Conservation (phyloP, 2,113 vertebrate genomes). For the Macrotus californicus region DNA sequence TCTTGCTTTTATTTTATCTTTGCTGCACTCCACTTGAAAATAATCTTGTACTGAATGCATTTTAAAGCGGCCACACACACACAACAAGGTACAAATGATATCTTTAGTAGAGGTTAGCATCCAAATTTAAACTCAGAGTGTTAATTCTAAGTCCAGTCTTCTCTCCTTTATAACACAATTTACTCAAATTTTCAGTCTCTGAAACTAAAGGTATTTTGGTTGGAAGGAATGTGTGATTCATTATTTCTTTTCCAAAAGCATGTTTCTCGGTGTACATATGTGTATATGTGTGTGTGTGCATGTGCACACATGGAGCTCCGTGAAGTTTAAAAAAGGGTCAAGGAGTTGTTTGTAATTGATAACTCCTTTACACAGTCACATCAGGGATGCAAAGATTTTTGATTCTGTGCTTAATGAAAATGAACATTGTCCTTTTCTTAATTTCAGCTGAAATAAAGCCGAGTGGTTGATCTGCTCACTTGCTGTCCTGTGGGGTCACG, state of each 20-base stretch:
- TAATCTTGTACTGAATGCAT: not conserved
- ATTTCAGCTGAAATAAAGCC: not conserved
- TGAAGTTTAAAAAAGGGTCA: not conserved
- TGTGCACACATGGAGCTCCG: not conserved
- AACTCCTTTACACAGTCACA: not conserved
- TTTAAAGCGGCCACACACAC: not conserved
- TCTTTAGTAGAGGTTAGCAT: not conserved
- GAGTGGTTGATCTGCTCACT: not conserved
- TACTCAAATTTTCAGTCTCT: not conserved
- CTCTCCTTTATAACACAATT: not conserved
- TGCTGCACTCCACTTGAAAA: not conserved
- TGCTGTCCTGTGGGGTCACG: rapidly evolving
- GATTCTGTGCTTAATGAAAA: slow-evolving; percentile 21
- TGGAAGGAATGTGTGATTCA: not conserved
- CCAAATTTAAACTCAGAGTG: not conserved
- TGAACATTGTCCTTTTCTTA: not conserved
- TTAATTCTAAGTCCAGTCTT: not conserved
- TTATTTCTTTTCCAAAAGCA: slow-evolving; percentile 32
- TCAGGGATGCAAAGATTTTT: not conserved
- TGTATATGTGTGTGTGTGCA: not conserved
- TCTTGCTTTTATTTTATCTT: not conserved
- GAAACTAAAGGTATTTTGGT: not conserved
- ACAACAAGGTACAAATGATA: not conserved
- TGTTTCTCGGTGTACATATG: not conserved
- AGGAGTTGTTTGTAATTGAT: not conserved